Percentiles rank a stretch among this genome's conserved stretches.
phyloP scores from a whole-genome alignment of 2,797 vertebrate genomes.

The Tapirus indicus region DNA sequence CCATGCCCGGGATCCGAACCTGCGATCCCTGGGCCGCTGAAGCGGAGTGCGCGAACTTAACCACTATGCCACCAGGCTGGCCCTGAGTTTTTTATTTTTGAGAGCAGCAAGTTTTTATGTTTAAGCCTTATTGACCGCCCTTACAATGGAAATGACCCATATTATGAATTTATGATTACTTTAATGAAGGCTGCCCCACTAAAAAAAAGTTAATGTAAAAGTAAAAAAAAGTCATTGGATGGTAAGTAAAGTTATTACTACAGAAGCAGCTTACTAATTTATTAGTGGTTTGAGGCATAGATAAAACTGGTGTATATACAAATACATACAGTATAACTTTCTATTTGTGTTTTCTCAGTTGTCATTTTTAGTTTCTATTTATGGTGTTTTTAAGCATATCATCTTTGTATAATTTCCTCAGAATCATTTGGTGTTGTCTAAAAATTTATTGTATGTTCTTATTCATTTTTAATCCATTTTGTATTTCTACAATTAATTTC shows the following conservation, averaged over 20 bases:
- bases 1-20: too few relatives aligned
- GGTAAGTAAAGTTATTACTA: not conserved
- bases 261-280: conserved; percentile 14
- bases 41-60: too few relatives aligned
- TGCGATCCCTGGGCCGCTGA: too few relatives aligned
- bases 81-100: not conserved
- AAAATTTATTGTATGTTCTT: not conserved
- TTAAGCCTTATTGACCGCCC: not conserved
- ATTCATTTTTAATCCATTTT: not conserved
- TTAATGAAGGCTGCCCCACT: not conserved
- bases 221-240: not conserved
- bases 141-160: not conserved
- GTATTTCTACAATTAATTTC: not conserved
- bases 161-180: not conserved
- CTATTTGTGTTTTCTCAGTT: not conserved
- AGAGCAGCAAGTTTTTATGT: not conserved
- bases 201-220: not conserved
- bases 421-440: not conserved
- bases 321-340: not conserved
- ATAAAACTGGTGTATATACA: not conserved
- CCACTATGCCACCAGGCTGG: too few relatives aligned
- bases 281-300: not conserved
- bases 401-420: not conserved
- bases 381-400: not conserved
- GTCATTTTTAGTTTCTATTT: not conserved